Base-by-base conservation (phyloP, 1,140 invertebrate species). In the Hydropsyche tenuis region DNA sequence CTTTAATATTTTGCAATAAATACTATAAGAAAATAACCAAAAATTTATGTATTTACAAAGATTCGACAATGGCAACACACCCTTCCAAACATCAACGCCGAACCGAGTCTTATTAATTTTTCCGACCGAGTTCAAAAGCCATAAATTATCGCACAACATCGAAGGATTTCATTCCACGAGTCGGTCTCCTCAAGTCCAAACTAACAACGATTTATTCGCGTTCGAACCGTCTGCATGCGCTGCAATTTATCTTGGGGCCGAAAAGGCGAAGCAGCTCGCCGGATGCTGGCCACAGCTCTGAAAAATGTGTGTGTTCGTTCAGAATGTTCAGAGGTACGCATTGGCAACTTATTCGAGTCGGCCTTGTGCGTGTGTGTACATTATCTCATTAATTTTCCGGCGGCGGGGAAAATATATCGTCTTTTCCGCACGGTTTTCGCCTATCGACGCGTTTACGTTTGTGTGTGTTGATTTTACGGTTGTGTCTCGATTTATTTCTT, bases 191-290 rank as follows among this genome's bases (percentile, higher is more conserved):
- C 14, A 68, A 51, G 12, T 18, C 43, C 48, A 37, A 46, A 48
- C 45, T 51, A 68, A 46, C 30, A 69, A 51, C 60, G 60, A 66
- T 76, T 65, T 73, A 71, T 76, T 76, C 71, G 64, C 73, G 73
- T 73, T 71, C 46, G 64, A 73, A 73, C 37, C 30, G 72, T 76
- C 66, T 73, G 74, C 66, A 12, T 43, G 73, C 75, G 66, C 66
- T 43, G 72, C 18, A n/a, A n/a, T n/a, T n/a, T n/a, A n/a, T n/a
- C n/a, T n/a, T n/a, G n/a, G n/a, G n/a, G n/a, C n/a, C n/a, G n/a
- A n/a, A n/a, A 60, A 62, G 53, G 11, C 56, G 25, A 45, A 22
- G 9, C 27, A 3, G 60, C 7, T 45, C 43, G 14, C 68, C 48
- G 68, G 25, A 70, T 30, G 48, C 68, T 70, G 68, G 6, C 48